These are phyloP conservation scores for Parus major DNA, from an alignment of 2,113 vertebrate species.

Conservation along the genomic window DNA sequence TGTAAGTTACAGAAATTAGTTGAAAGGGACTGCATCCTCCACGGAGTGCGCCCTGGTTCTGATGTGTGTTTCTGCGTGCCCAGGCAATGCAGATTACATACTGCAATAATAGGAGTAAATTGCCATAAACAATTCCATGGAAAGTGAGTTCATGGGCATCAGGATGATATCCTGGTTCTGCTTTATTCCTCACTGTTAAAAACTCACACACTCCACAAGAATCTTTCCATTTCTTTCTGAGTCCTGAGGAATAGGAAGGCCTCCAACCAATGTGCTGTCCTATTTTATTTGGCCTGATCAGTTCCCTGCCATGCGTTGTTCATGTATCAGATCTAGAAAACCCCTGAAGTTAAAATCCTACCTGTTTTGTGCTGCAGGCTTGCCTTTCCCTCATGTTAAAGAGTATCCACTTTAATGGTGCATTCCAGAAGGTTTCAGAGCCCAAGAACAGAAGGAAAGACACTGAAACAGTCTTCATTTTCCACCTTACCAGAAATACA, in stretches of 20 bases:
- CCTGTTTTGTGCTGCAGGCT: neutral
- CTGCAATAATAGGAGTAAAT: neutral
- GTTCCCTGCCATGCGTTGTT: neutral
- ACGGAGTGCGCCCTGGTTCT: neutral
- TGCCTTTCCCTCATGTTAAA: neutral
- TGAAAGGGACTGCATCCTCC: neutral
- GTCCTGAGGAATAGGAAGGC: neutral
- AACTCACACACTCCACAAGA: neutral
- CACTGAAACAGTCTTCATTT: neutral
- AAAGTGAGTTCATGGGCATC: neutral
- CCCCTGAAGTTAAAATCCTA: neutral
- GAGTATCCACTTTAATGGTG: neutral
- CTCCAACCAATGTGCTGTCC: neutral
- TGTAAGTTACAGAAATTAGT: rapidly evolving
- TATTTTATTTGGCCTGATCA: neutral
- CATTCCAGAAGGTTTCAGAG: neutral
- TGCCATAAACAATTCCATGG: neutral
- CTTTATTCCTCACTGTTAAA: neutral
- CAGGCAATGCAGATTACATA: neutral
- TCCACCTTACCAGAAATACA: neutral
- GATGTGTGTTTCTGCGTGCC: neutral
- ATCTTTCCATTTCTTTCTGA: neutral
- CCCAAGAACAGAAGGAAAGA: neutral
- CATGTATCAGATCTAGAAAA: neutral
- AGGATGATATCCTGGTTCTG: neutral